Base-by-base conservation (phyloP, 2,888 invertebrate genomes). In the Ctenicera cuprea region DNA sequence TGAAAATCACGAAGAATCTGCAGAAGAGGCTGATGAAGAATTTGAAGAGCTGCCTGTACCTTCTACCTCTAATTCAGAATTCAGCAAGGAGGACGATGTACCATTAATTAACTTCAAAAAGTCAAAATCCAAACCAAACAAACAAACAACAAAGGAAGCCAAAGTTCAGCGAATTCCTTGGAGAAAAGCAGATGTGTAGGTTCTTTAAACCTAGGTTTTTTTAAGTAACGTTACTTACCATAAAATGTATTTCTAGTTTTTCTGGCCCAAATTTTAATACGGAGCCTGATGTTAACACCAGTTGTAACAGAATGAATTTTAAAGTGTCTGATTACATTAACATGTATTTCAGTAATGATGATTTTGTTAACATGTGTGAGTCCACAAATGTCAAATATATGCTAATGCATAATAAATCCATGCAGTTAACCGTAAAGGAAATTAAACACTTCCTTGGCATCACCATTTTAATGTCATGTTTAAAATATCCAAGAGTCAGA, bases 401-500 rank as follows among this genome's bases (percentile, higher is more conserved):
- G 5, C 7, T 41, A 37, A 11, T 59, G 16, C 33, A 69, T 4
- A 38, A 12, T 18, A 33, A 26, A 16, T 14, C 61, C 11, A n/a
- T 68, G n/a, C 41, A 59, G 20, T 38, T 68, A 22, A 68, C 61
- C 11, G 1, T 38, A 20, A 61, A 12, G 22, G 68, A 70, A 63
- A 52, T 52, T n/a, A 78, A 71, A 66, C 33, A 65, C 2, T 74
- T 74, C 64, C 43, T 78, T 16, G 75, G 65, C 37, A 76, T 76
- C 16, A 33, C 71, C 18, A 48, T 75, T 61, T 50, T 77, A 41
- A 76, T 77, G 73, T 76, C 77, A 33, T 76, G 71, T 12, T 37
- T 77, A 26, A 73, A 70, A 64, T 71, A 73, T 62, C 73, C 73
- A 12, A 45, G 50, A 73, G 57, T 77, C 20, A 63, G 50, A 71